Conservation (phyloP, 2,797 vertebrate genomes). For the Toxotes lorentzi region DNA sequence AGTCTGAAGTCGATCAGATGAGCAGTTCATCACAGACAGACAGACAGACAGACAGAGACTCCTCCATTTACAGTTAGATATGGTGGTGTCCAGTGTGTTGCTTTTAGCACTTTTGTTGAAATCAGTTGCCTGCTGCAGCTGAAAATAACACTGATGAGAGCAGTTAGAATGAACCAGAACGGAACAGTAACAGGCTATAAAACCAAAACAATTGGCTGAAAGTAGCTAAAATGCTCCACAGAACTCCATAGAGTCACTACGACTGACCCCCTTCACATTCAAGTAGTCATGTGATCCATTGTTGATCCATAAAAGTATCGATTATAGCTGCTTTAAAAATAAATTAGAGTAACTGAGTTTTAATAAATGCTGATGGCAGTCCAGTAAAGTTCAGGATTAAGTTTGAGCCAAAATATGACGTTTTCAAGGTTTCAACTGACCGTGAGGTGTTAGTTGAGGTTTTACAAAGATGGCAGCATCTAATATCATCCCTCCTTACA, state of each 20-base stretch:
- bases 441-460: background rate
- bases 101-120: background rate
- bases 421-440: conserved; percentile 2
- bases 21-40: too few relatives aligned
- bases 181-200: background rate
- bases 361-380: background rate
- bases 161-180: too few relatives aligned
- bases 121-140: background rate
- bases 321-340: background rate
- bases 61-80: too few relatives aligned
- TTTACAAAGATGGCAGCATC: conserved; percentile 8
- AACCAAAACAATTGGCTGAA: background rate
- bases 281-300: background rate
- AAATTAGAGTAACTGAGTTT: background rate
- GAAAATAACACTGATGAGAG: background rate
- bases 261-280: too few relatives aligned
- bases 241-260: background rate
- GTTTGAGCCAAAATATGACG: background rate
- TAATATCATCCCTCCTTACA: background rate
- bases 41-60: too few relatives aligned
- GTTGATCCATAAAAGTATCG: background rate
- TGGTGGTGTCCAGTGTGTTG: too few relatives aligned
- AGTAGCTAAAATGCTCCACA: too few relatives aligned
- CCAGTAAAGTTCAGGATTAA: background rate
- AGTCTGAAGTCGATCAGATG: too few relatives aligned